Evolutionary conservation across 2,797 vertebrate species (phyloP).

Genomic region (Harpagifer antarcticus): DNA sequence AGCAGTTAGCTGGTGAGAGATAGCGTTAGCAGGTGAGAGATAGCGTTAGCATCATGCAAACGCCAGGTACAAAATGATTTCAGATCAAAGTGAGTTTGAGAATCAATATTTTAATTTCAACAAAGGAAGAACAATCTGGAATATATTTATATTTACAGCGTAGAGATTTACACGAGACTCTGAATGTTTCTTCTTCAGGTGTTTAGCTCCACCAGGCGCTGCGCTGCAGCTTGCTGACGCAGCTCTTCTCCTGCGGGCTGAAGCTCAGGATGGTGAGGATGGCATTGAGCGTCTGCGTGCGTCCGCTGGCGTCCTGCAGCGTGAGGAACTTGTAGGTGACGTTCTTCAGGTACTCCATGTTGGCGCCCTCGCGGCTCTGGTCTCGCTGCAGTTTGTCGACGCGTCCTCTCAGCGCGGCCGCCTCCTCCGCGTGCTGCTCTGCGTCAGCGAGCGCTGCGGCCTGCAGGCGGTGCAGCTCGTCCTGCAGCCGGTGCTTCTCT

Average conservation of each 20-base stretch:
- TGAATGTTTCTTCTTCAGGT: neutral
- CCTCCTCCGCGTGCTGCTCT: constrained; percentile 87
- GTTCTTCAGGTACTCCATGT: constrained; percentile 98
- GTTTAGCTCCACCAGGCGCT: constrained; percentile 85
- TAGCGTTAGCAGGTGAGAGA: too few species aligned
- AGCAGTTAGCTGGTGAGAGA: too few species aligned
- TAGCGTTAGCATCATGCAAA: too few species aligned
- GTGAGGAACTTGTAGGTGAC: constrained; percentile 93
- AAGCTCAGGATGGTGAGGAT: constrained; percentile 95
- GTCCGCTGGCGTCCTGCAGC: constrained; percentile 87
- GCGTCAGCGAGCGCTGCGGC: constrained; percentile 83
- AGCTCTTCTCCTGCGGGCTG: constrained; percentile 91
- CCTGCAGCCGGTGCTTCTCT: constrained; percentile 88
- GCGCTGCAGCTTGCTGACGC: constrained; percentile 82
- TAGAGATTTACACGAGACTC: too few species aligned
- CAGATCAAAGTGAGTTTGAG: too few species aligned
- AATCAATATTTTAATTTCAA: too few species aligned
- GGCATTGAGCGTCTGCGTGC: constrained; percentile 93
- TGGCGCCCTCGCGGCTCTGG: constrained; percentile 91
- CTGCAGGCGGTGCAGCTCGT: constrained; percentile 87
- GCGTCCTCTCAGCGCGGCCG: constrained; percentile 67
- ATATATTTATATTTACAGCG: too few species aligned
- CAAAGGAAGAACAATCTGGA: too few species aligned
- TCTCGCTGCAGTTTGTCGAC: constrained; percentile 89
- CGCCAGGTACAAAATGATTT: too few species aligned